Evolutionary conservation across 2,888 invertebrate genomes (phyloP), one percentile per base, ranked within the genome.

Genomic region (Luffia ferchaultella): DNA sequence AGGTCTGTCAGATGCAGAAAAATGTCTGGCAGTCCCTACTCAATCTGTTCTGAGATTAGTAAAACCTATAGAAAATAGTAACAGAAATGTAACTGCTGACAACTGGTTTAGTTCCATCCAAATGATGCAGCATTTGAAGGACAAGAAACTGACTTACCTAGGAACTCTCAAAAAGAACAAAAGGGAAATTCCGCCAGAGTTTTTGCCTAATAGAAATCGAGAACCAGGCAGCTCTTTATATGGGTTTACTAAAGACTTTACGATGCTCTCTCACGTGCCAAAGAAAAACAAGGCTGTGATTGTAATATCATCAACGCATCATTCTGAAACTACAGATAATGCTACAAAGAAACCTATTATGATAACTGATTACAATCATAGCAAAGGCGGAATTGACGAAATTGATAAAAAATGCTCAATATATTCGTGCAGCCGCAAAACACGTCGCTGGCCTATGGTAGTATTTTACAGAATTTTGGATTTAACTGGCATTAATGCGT

Each of bases 381-480:
- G n/a, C n/a, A 46, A 46, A 16, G 46, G 46, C 9, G 46, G 46
- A 15, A 30, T 19, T 20, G 46, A 46, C 20, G 46, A 46, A 46
- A 17, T 30, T 9, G 46, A 46, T 16, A 46, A 46, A 30, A 46
- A 46, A 46, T 20, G 20, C 19, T 1, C 46, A n/a, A 20, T 46
- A n/a, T 46, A 46, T 20, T 20, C 30, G 2, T 20, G 46, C 17
- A 20, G 30, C 30, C 46, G 46, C 30, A 18, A 20, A 46, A 46
- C 20, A 30, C 18, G 20, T 18, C 20, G 46, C 9, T 46, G 46
- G 46, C 46, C 46, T 16, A 1, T 20, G 2, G 20, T 9, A 16
- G 16, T 46, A 46, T 46, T 46, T 30, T 46, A 46, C 30, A 18
- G 46, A n/a, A 46, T 46, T 15, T n/a, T 46, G n/a, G 46, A 46